Evolutionary conservation across 2,888 invertebrate species (phyloP).

Genomic region (Epinotia nisella): DNA sequence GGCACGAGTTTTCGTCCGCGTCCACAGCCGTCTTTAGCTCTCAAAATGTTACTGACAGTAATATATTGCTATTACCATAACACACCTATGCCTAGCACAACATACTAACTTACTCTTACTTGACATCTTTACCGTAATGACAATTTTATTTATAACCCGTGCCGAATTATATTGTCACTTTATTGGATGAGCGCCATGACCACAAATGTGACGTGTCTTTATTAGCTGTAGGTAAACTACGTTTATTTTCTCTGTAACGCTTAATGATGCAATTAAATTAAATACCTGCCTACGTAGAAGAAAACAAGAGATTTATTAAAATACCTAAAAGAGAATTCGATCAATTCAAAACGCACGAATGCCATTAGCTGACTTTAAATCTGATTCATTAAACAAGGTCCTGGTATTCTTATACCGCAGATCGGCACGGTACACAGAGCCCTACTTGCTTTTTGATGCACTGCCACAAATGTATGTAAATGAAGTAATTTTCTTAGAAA

Average conservation of each 20-base stretch:
- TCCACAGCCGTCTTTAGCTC: too few species aligned
- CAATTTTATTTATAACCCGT: too few species aligned
- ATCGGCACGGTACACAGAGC: slow-evolving; percentile 5
- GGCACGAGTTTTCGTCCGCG: too few species aligned
- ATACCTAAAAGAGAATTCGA: background rate
- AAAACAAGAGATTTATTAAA: background rate
- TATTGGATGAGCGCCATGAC: background rate
- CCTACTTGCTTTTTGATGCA: slow-evolving; percentile 52
- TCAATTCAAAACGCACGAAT: background rate
- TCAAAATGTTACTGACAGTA: too few species aligned
- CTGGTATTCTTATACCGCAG: slow-evolving; percentile 7
- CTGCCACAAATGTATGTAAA: slow-evolving; percentile 62
- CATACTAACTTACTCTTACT: too few species aligned
- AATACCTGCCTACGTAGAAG: background rate
- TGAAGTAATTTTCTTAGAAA: slow-evolving; percentile 70
- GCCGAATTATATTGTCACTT: too few species aligned
- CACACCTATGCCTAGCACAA: too few species aligned
- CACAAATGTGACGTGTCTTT: background rate
- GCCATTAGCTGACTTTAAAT: background rate
- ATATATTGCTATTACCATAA: background rate
- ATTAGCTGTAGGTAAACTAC: too few species aligned
- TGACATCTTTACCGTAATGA: too few species aligned
- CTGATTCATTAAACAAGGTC: background rate
- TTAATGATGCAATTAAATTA: background rate
- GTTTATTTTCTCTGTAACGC: too few species aligned